A percentile compares a stretch with the other conserved stretches of the same genome.
Evolutionary conservation across 1,140 invertebrate genomes (phyloP).

Genomic region (Habropoda laboriosa): DNA sequence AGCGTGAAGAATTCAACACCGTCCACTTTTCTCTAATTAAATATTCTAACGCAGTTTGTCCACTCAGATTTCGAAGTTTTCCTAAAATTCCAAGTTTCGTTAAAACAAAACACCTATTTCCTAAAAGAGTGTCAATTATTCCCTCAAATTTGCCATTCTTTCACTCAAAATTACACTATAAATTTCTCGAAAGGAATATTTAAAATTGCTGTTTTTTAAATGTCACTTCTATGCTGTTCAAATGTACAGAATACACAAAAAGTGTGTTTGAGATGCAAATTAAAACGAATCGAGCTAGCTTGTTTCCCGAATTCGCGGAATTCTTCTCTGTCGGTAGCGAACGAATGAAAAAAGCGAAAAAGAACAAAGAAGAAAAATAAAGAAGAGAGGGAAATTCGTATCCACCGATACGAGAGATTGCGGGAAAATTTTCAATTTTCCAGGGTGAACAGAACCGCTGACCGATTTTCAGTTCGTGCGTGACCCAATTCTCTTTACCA

Average conservation of each 20-base stretch:
- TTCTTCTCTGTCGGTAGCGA: neutral
- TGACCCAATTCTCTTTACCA: constrained; percentile 39
- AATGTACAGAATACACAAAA: neutral
- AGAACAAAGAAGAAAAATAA: neutral
- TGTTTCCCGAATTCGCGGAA: neutral
- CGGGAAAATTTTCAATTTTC: constrained; percentile 23
- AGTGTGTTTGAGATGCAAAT: neutral
- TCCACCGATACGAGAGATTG: neutral
- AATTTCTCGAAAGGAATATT: no score
- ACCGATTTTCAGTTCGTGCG: constrained; percentile 45
- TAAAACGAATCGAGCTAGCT: neutral
- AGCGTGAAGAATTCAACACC: no score
- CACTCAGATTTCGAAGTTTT: no score
- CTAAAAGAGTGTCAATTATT: no score
- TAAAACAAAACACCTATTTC: no score
- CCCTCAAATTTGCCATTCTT: no score
- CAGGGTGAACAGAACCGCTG: neutral
- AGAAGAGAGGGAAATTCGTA: constrained; percentile 4
- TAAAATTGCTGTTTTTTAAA: neutral
- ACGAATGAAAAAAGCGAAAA: neutral
- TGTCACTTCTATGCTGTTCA: neutral
- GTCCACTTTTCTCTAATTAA: no score
- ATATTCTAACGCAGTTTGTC: no score
- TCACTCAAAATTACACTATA: no score
- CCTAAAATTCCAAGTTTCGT: no score